These are phyloP conservation scores for Acanthisitta chloris DNA, from an alignment of 2,113 vertebrate genomes.

Conservation along the genomic window DNA sequence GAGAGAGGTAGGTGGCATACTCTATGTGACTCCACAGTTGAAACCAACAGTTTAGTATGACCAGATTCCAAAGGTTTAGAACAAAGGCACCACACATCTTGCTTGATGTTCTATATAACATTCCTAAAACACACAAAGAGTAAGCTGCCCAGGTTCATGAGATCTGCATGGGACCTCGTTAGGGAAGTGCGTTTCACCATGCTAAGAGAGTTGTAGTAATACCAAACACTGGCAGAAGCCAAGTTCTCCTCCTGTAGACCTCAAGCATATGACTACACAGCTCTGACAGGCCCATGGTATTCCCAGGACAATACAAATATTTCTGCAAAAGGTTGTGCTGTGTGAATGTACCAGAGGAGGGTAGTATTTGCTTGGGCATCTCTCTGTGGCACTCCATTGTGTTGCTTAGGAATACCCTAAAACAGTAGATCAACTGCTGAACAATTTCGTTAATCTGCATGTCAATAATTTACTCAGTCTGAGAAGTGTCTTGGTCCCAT, in stretches of 20 bases:
- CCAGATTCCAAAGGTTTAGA: neutral
- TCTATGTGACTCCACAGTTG: fast-evolving
- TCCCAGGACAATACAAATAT: neutral
- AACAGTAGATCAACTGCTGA: neutral
- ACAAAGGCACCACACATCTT: neutral
- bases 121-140: neutral
- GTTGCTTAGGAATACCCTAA: conserved; percentile 20
- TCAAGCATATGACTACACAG: neutral
- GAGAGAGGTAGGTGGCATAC: neutral
- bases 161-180: fast-evolving
- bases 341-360: conserved; percentile 55
- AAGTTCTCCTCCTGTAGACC: neutral
- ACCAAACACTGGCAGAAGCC: neutral
- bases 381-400: neutral
- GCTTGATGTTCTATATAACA: neutral
- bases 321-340: conserved; percentile 31
- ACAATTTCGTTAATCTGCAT: neutral
- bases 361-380: conserved; percentile 63
- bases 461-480: neutral
- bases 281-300: neutral
- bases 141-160: neutral
- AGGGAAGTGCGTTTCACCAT: neutral
- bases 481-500: neutral
- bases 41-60: neutral
- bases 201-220: neutral